Evolutionary conservation across 1,140 invertebrate genomes (phyloP), one percentile per base, ranked within the genome.

Genomic region (Saccostrea echinata): DNA sequence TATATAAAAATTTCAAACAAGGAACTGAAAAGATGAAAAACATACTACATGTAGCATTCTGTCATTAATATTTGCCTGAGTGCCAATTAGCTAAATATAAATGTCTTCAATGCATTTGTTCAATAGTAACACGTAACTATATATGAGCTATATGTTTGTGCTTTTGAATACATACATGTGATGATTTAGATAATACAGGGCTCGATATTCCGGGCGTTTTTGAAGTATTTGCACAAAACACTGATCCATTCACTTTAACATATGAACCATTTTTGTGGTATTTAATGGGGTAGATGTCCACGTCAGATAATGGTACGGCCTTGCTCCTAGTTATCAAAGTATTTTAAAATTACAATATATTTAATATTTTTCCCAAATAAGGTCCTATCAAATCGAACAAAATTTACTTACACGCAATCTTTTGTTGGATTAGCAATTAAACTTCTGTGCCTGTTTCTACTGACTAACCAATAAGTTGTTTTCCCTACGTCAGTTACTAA

Each of bases 341-440:
- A n/a, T n/a, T n/a, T n/a, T n/a, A n/a, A 53, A 55, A 55, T 13
- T 55, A 55, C 53, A 55, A 9, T 55, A 55, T 55, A 55, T 0
- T 16, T 55, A 13, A 55, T 16, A 55, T 55, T n/a, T n/a, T 3
- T 55, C 53, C 18, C 11, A 55, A 16, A 55, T 11, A 11, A 55
- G 8, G 11, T 55, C 53, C 18, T 3, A 8, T 0, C 53, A 11
- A 16, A 55, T 16, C 53, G 18, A 30, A 80, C 16, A 43, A 80
- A 43, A 12, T 21, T 4, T 43, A 51, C 90, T 87, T 88, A 91
- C 90, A 57, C 68, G 80, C 91, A 91, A n/a, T 83, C 86, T n/a
- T 11, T 1, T 27, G 90, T 87, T 6, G 86, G 86, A 53, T 83
- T 76, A 18, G 86, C 21, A 4, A 91, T 85, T 21, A 76, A 53